These are phyloP conservation scores for Oophaga sylvatica DNA, from an alignment of 2,797 vertebrate genomes.

Conservation along the genomic window DNA sequence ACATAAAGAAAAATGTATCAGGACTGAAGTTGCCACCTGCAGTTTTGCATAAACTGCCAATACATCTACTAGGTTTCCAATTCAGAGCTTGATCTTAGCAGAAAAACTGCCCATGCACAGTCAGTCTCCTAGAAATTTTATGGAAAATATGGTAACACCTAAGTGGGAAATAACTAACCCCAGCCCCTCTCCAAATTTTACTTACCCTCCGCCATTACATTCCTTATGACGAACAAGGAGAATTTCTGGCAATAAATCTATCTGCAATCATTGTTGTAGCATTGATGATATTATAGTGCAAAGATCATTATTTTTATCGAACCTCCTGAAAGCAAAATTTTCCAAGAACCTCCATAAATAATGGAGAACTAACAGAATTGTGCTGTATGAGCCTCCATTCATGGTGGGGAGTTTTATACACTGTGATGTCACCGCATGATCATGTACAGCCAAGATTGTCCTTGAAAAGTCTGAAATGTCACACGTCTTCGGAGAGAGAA, in stretches of 20 bases:
- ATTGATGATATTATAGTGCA: too few species aligned
- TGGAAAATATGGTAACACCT: neutral
- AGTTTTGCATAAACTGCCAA: neutral
- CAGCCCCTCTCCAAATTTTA: too few species aligned
- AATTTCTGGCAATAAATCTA: too few species aligned
- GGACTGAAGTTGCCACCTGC: neutral
- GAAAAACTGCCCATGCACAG: neutral
- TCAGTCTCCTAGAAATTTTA: neutral
- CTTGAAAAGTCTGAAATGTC: constrained; percentile 16
- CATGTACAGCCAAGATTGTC: neutral
- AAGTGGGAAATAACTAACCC: too few species aligned
- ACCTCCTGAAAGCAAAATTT: neutral
- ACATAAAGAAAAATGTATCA: too few species aligned
- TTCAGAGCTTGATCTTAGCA: too few species aligned
- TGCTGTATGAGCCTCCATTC: neutral
- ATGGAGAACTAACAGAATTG: neutral
- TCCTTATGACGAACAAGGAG: too few species aligned
- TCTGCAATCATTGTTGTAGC: too few species aligned
- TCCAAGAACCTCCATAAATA: neutral
- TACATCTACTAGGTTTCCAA: neutral
- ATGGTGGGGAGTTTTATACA: neutral
- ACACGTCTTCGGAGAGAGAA: neutral
- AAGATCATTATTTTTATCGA: neutral
- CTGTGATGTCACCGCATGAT: neutral
- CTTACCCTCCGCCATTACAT: too few species aligned